A percentile compares a stretch with the other conserved stretches of the same genome.
Evolutionary conservation across 2,888 invertebrate species (phyloP).

Genomic region (Diplolepis rosae): DNA sequence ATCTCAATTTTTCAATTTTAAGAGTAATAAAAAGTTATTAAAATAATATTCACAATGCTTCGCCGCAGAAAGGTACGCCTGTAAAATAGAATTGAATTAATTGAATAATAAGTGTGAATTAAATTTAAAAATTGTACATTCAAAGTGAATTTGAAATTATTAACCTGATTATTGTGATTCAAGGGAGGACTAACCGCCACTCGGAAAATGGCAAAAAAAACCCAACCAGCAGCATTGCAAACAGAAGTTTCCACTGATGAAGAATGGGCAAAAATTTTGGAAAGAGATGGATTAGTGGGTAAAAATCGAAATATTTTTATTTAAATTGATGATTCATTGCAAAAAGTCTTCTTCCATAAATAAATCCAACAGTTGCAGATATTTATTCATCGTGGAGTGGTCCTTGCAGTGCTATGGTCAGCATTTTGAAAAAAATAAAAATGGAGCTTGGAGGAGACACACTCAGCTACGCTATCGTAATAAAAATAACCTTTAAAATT

Average conservation of each 20-base stretch:
- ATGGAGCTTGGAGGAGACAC: constrained; percentile 91
- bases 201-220: constrained; percentile 82
- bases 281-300: constrained; percentile 82
- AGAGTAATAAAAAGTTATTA: background rate
- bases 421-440: constrained; percentile 90
- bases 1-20: constrained; percentile 13
- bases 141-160: constrained; percentile 14
- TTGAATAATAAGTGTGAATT: background rate
- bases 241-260: constrained; percentile 88
- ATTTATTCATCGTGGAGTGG: constrained; percentile 97
- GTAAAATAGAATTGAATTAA: background rate
- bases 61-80: constrained; percentile 57
- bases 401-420: constrained; percentile 91
- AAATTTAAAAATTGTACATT: constrained; percentile 24
- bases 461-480: constrained; percentile 87
- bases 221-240: constrained; percentile 84
- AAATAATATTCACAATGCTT: constrained; percentile 54
- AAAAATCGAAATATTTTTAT: constrained; percentile 27
- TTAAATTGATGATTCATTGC: constrained; percentile 5
- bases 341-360: constrained; percentile 11
- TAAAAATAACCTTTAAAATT: constrained; percentile 53
- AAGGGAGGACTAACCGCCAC: constrained; percentile 60
- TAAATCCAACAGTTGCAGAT: constrained; percentile 82
- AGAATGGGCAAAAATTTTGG: constrained; percentile 87
- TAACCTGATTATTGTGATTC: constrained; percentile 31